phyloP scores from a whole-genome alignment of 1,140 invertebrate genomes.

The Drosophila simulans region DNA sequence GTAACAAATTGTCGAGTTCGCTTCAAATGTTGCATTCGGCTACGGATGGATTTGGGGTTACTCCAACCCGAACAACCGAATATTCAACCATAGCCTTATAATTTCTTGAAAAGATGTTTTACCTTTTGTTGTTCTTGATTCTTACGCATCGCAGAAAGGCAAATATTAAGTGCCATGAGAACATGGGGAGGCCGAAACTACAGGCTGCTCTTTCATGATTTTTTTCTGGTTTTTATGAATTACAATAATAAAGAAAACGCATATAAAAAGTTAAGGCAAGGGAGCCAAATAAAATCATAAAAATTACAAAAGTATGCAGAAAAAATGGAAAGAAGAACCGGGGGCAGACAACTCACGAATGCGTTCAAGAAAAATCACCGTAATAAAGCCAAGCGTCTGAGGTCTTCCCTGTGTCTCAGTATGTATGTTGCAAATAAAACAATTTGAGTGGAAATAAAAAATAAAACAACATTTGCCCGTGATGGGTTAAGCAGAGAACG shows the following conservation, averaged over 20 bases:
- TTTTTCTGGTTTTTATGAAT: slow-evolving; percentile 64
- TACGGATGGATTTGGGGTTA: slow-evolving; percentile 24
- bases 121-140: slow-evolving; percentile 42
- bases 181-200: slow-evolving; percentile 28
- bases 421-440: slow-evolving; percentile 72
- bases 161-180: slow-evolving; percentile 28
- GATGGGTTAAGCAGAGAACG: slow-evolving; percentile 63
- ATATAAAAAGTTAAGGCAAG: slow-evolving; percentile 51
- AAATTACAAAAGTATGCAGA: slow-evolving; percentile 77
- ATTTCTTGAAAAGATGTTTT: slow-evolving; percentile 73
- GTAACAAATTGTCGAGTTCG: not conserved
- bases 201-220: slow-evolving; percentile 5
- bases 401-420: slow-evolving; percentile 12
- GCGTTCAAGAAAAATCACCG: slow-evolving; percentile 80
- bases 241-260: slow-evolving; percentile 76
- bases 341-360: slow-evolving; percentile 65
- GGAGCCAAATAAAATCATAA: slow-evolving; percentile 76
- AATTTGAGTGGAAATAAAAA: slow-evolving; percentile 83
- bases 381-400: slow-evolving; percentile 75
- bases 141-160: slow-evolving; percentile 57
- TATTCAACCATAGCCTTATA: slow-evolving; percentile 49
- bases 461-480: slow-evolving; percentile 60
- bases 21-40: not conserved
- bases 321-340: slow-evolving; percentile 26
- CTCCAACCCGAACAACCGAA: not conserved